phyloP scores from a whole-genome alignment of 1,140 invertebrate species.

The Bombus sylvicola region DNA sequence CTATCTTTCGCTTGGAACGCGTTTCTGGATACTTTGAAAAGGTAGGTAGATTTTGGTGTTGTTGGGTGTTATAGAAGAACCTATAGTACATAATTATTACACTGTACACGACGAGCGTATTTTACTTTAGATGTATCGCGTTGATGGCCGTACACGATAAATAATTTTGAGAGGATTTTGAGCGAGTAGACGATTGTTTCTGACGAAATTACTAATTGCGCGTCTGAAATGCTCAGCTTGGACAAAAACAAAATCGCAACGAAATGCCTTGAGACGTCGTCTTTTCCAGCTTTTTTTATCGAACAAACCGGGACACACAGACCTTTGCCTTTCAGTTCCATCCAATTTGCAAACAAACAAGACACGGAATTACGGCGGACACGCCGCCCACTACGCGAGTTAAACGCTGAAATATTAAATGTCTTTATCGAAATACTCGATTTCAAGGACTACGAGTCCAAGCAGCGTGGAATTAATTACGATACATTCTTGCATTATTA shows the following conservation, averaged over 20 bases:
- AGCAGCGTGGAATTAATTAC: slow-evolving; percentile 15
- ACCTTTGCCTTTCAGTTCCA: background rate
- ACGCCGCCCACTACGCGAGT: background rate
- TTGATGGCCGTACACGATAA: no score
- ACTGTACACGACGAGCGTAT: no score
- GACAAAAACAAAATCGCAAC: background rate
- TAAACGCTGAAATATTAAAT: background rate
- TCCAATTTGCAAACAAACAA: background rate
- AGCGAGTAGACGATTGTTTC: background rate
- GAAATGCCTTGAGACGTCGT: background rate
- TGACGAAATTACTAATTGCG: background rate
- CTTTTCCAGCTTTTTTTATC: no score
- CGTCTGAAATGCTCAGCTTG: no score
- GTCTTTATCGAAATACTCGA: slow-evolving; percentile 2
- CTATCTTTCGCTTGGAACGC: background rate
- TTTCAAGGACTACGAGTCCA: slow-evolving; percentile 11
- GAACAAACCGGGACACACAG: no score
- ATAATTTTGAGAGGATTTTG: background rate
- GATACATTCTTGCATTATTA: background rate
- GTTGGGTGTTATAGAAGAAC: background rate
- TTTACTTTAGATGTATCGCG: no score
- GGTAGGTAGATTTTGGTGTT: background rate
- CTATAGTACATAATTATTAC: no score
- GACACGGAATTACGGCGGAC: background rate
- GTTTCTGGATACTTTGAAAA: background rate